Evolutionary conservation across 2,888 invertebrate genomes (phyloP), one percentile per base, ranked within the genome.

Genomic region (Melipona bicolor): DNA sequence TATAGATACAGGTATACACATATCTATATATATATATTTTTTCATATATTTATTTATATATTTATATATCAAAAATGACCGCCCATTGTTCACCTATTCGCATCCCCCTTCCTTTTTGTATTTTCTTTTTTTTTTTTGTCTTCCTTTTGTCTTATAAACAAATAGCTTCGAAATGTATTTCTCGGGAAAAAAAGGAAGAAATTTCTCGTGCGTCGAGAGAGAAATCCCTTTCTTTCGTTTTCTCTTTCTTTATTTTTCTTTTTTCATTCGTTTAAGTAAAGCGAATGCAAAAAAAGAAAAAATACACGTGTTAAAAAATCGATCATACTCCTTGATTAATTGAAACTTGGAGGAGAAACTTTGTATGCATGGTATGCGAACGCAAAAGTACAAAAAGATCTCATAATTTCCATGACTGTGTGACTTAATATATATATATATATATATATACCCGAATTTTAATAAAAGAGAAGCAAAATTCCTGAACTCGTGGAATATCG

Each of bases 331-430:
- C 83, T 79, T 81, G 81, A 80, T 81, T 81, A 81, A 86, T 81
- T 80, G 76, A 86, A 89, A 90, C 86, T 83, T 90, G 90, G 90
- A 90, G 91, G 89, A 92, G 91, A 91, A 92, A 90, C 86, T 70
- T 83, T 50, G 69, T 83, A 67, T 50, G 52, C 19, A 59, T 52
- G 32, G 49, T 19, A 64, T 17, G 15, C 19, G 24, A 68, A 68
- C 69, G 54, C n/a, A 75, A 67, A 59, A 67, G 50, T 75, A 54
- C 24, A 71, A 71, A 68, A 54, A 56, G 21, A 27, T 62, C 21
- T 24, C 56, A 32, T 54, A 62, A 56, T 73, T 76, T 59, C 17
- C 49, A 56, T n/a, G 19, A 5, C 54, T 15, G 13, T 27, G 32
- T 24, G 15, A 24, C 19, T 70, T 61, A 59, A 43, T 4, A 43